phyloP scores from a whole-genome alignment of 1,140 invertebrate genomes.

The Muscidifurax raptorellus region DNA sequence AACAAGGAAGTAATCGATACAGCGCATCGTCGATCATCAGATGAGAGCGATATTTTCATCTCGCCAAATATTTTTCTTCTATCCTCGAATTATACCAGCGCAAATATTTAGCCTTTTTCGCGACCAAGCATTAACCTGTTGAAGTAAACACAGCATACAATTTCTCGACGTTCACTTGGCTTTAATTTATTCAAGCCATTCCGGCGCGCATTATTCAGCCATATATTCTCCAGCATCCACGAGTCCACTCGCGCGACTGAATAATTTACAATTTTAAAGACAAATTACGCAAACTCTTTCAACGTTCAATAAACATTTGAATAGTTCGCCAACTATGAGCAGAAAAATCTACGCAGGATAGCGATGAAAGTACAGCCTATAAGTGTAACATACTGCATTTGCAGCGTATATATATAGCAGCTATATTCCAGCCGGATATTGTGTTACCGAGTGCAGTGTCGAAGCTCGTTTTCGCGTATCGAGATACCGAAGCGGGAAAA shows the following conservation, averaged over 20 bases:
- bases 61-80: background rate
- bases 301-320: conserved; percentile 18
- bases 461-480: background rate
- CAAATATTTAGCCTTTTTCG: conserved; percentile 5
- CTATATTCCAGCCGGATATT: conserved; percentile 8
- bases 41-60: background rate
- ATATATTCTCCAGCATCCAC: background rate
- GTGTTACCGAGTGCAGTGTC: conserved; percentile 1
- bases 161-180: background rate
- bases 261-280: conserved; percentile 26
- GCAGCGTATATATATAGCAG: background rate
- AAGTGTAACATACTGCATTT: background rate
- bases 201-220: background rate
- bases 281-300: conserved; percentile 17
- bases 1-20: background rate
- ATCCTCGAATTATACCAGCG: background rate
- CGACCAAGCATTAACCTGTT: background rate
- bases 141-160: background rate
- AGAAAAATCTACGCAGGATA: background rate
- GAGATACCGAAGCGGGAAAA: background rate
- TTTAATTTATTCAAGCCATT: conserved; percentile 13
- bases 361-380: conserved; percentile 9
- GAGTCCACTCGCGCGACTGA: background rate
- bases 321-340: background rate
- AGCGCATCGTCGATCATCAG: background rate